Evolutionary conservation across 2,797 vertebrate species (phyloP).

Genomic region (Argyrosomus regius): DNA sequence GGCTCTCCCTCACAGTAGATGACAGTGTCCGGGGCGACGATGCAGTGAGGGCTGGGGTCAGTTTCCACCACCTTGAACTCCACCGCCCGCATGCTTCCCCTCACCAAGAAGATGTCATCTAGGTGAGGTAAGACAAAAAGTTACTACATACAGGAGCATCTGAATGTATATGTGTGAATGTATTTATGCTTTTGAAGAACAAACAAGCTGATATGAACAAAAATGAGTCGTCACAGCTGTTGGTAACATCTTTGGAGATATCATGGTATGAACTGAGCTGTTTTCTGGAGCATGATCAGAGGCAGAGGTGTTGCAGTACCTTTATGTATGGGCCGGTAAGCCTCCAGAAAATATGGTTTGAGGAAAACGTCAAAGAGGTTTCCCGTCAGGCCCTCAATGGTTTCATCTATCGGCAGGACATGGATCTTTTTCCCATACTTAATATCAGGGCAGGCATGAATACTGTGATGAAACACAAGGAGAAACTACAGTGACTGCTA

Average conservation of each 20-base stretch:
- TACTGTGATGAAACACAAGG: slow-evolving; percentile 80
- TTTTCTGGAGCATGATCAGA: not conserved
- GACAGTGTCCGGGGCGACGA: slow-evolving; percentile 96
- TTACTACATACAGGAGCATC: not conserved
- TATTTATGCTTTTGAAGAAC: not conserved
- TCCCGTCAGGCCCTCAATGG: slow-evolving; percentile 94
- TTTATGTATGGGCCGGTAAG: slow-evolving; percentile 95
- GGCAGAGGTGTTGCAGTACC: slow-evolving; percentile 78
- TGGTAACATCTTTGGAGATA: not conserved
- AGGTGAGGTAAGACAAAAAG: slow-evolving; percentile 28
- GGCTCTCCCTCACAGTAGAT: slow-evolving; percentile 97
- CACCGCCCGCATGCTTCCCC: slow-evolving; percentile 96
- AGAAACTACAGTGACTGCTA: too few species aligned
- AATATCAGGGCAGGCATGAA: slow-evolving; percentile 96
- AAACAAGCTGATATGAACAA: not conserved
- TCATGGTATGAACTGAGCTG: not conserved
- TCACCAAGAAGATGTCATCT: slow-evolving; percentile 96
- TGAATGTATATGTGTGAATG: not conserved
- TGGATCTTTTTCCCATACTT: slow-evolving; percentile 97
- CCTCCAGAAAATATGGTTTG: slow-evolving; percentile 96
- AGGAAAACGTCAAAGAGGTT: slow-evolving; percentile 97
- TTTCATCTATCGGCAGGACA: slow-evolving; percentile 96
- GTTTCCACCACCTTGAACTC: slow-evolving; percentile 98
- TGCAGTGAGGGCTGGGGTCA: slow-evolving; percentile 94
- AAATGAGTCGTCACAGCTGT: not conserved